Conservation (phyloP, 2,113 vertebrate genomes). For the Picathartes gymnocephalus region DNA sequence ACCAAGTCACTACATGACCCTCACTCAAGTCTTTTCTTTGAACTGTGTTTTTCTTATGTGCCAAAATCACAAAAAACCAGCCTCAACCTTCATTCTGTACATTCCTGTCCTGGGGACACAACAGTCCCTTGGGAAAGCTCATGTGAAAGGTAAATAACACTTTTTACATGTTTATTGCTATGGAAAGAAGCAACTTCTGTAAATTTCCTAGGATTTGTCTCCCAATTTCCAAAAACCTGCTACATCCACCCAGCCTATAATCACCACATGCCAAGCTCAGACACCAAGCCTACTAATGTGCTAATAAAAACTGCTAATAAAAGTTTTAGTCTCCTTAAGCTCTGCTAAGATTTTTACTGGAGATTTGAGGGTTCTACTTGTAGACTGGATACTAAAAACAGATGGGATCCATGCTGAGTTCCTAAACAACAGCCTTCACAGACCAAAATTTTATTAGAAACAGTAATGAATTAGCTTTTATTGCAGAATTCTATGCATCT, state of each 20-base stretch:
- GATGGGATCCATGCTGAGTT: background rate
- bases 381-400: conserved; percentile 11
- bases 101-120: background rate
- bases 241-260: background rate
- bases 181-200: background rate
- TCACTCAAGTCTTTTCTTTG: background rate
- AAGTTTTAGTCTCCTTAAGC: background rate
- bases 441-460: background rate
- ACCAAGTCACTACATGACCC: background rate
- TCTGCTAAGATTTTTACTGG: conserved; percentile 8
- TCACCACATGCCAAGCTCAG: background rate
- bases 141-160: background rate
- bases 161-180: background rate
- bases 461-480: background rate
- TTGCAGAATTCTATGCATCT: background rate
- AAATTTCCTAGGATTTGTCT: background rate
- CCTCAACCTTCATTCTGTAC: background rate
- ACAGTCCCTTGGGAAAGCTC: background rate
- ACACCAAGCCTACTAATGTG: background rate
- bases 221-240: background rate
- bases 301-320: conserved; percentile 55
- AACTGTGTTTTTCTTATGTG: background rate
- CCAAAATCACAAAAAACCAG: background rate
- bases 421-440: background rate
- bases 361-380: background rate